Conservation (phyloP, 1,140 invertebrate species). For the Zaprionus camerounensis region DNA sequence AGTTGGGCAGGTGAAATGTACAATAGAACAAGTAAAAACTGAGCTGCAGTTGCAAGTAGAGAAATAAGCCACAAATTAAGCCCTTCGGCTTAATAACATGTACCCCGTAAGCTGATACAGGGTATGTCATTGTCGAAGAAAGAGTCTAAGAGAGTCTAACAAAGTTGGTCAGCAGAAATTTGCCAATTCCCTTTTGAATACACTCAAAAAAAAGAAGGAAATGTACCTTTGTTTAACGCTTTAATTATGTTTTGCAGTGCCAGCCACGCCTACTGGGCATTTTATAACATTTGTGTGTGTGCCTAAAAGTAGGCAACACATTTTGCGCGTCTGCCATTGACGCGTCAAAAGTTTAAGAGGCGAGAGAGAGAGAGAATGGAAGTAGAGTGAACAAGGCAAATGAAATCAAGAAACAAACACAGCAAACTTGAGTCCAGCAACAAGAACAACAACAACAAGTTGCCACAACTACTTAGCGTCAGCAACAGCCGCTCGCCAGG, state of each 20-base stretch:
- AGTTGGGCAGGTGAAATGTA: not conserved
- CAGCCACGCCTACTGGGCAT: not conserved
- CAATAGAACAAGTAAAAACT: not conserved
- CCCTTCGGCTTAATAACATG: not conserved
- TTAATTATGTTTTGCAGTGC: not conserved
- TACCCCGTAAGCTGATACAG: not conserved
- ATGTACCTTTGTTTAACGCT: not conserved
- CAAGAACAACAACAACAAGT: slow-evolving; percentile 47
- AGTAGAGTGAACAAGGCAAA: slow-evolving; percentile 26
- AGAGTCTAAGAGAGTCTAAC: not conserved
- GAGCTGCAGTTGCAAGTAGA: not conserved
- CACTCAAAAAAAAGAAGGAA: not conserved
- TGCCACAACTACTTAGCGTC: slow-evolving; percentile 78
- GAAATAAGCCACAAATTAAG: slow-evolving; percentile 2
- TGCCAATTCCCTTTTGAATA: not conserved
- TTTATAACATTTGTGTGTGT: not conserved
- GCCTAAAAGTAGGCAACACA: not conserved
- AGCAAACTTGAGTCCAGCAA: slow-evolving; percentile 43
- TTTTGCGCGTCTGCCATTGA: slow-evolving; percentile 4
- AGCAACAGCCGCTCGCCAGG: slow-evolving; percentile 53
- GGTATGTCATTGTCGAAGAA: not conserved
- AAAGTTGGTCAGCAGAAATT: not conserved
- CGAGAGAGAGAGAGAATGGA: not conserved
- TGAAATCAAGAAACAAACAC: slow-evolving; percentile 58
- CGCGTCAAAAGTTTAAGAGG: not conserved